Conservation (phyloP, 2,888 invertebrate species). For the Agrochola lychnidis region DNA sequence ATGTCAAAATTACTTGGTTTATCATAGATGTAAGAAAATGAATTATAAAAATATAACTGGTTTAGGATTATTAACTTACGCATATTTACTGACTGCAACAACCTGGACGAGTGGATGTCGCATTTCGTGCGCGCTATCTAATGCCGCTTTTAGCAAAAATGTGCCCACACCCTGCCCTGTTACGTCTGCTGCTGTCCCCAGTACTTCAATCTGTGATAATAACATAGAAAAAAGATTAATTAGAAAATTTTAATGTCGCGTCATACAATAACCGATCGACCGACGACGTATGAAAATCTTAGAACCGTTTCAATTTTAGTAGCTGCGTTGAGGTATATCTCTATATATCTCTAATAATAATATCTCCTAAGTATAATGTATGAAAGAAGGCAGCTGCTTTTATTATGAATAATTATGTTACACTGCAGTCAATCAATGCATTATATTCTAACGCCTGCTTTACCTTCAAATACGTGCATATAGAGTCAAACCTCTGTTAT, state of each 20-base stretch:
- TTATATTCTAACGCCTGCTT: background rate
- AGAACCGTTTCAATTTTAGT: background rate
- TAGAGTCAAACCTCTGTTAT: background rate
- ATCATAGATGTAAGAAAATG: background rate
- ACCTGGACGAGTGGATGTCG: conserved; percentile 86
- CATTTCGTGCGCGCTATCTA: conserved; percentile 83
- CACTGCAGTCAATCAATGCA: background rate
- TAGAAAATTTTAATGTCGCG: background rate
- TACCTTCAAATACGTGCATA: background rate
- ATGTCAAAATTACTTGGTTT: background rate
- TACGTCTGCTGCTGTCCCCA: conserved; percentile 87
- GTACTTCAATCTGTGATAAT: conserved; percentile 81
- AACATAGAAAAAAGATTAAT: background rate
- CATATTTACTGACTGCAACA: conserved; percentile 85
- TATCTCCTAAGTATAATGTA: background rate
- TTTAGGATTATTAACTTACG: conserved; percentile 76
- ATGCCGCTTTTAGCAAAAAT: conserved; percentile 79
- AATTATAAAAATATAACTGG: background rate
- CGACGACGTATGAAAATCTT: background rate
- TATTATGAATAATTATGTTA: background rate
- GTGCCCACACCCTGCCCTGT: conserved; percentile 87
- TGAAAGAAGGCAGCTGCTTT: background rate
- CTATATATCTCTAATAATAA: background rate
- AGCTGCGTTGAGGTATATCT: background rate
- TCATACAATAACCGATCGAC: background rate